These are phyloP conservation scores for Origma solitaria DNA, from an alignment of 2,113 vertebrate species.

Conservation along the genomic window DNA sequence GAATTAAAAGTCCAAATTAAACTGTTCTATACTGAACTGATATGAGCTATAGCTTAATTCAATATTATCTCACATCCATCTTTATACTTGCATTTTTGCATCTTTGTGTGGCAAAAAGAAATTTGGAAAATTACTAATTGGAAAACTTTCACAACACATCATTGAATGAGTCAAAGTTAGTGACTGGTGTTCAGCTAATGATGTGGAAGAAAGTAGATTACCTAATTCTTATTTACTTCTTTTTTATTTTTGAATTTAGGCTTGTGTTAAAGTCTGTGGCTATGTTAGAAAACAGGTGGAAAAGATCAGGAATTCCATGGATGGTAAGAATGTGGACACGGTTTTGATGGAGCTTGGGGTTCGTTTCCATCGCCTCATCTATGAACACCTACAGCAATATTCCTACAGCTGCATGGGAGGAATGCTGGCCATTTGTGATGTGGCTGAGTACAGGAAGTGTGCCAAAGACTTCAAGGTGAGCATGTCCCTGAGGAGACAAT, in stretches of 20 bases:
- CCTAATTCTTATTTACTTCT: neutral
- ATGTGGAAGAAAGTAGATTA: neutral
- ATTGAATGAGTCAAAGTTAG: neutral
- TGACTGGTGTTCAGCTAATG: neutral
- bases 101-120: neutral
- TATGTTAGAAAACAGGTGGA: conserved; percentile 96
- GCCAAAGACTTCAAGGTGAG: conserved; percentile 94
- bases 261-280: conserved; percentile 92
- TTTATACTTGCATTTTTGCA: neutral
- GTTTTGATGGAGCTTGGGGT: conserved; percentile 94
- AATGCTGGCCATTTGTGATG: conserved; percentile 98
- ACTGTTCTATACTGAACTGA: neutral
- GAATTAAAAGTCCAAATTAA: neutral
- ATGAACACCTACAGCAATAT: conserved; percentile 97
- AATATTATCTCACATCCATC: neutral
- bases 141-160: neutral
- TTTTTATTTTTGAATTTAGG: conserved; percentile 67
- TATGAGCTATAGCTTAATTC: neutral
- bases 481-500: neutral
- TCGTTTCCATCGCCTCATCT: conserved; percentile 95
- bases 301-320: conserved; percentile 94
- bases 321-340: conserved; percentile 97
- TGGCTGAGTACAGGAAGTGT: conserved; percentile 94
- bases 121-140: neutral
- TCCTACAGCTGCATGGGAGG: conserved; percentile 98